Evolutionary conservation across 2,113 vertebrate genomes (phyloP), one percentile per base, ranked within the genome.

Genomic region (Phoxinus phoxinus): DNA sequence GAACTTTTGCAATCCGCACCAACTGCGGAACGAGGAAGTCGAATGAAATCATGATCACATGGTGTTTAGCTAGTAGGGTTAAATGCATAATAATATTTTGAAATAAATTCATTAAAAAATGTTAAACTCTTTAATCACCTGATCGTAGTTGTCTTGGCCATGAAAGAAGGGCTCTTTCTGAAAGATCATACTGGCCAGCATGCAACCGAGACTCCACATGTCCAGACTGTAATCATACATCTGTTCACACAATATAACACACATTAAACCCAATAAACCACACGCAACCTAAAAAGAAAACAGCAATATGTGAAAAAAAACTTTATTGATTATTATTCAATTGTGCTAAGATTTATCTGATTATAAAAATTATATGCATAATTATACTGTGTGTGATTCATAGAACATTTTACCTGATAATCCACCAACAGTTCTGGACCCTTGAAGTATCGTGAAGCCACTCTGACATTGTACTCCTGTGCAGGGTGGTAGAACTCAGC

Each of bases 191-290:
- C 98, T 99, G 76, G 98, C 98, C 95, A 99, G 92, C 98, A 99
- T 99, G 91, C 98, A 99, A 92, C 98, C 98, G 84, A 99, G 94
- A 92, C 98, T 99, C 98, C 98, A 99, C 98, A 99, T 99, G 93
- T 99, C 98, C 94, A 99, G 93, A 94, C 98, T 99, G 90, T 99
- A 99, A 92, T 99, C 98, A 90, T 99, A 99, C 97, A 99, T 98
- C 98, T 99, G 91, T 75, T 87, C 67, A 83, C 74, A 69, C 37
- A 81, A 27, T 13, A 7, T n/a, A 41, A 53, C 6, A 53, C 7
- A 84, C 30, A 71, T 8, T 71, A 23, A 71, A 71, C 67, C 15
- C 32, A 37, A 71, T 37, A 37, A 37, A 71, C 10, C 67, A 41
- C 9, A 71, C 4, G 23, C 67, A 41, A 41, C 9, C 21, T 71